Evolutionary conservation across 2,113 vertebrate species (phyloP), one percentile per base, ranked within the genome.

Genomic region (Oceanodroma tethys): DNA sequence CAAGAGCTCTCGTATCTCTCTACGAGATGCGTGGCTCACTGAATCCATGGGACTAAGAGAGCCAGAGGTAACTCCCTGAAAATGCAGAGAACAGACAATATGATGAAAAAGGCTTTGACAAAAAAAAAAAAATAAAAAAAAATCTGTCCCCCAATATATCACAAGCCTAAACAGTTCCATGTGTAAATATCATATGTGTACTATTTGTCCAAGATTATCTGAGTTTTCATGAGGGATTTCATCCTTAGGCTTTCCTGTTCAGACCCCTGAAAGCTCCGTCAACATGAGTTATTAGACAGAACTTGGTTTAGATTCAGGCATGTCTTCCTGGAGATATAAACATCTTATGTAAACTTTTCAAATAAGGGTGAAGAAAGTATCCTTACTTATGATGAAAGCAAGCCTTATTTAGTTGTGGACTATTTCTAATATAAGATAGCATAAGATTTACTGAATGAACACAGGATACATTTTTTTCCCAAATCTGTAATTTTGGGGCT

Each of bases 401-500:
- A 78, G 23, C 40, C 5, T 53, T 55, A 40, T 18, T 53, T 63
- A 72, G 26, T 74, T 60, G 67, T 29, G 48, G 27, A 47, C n/a
- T 78, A 63, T 25, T 91, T 91, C 56, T 68, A 92, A 72, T 20
- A 43, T 18, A 36, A 47, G 18, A 43, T 25, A 72, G 23, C 16
- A 26, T 36, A 70, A 71, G 14, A 63, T 34, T 11, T 36, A 80
- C 43, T 59, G 68, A 88, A 95, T 78, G 52, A 86, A 62, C 29
- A 50, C 5, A 36, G 40, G 58, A 65, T 55, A 53, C 25, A 2
- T 48, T 74, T 66, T 62, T 63, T 55, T 11, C 6, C 18, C 13
- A 67, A 84, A 94, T 78, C 88, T 87, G 83, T 91, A 72, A 95
- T 91, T 97, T 82, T 20, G 7, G 81, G 80, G 76, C 70, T 94